phyloP scores from a whole-genome alignment of 2,113 vertebrate genomes.

The Scatophagus argus region DNA sequence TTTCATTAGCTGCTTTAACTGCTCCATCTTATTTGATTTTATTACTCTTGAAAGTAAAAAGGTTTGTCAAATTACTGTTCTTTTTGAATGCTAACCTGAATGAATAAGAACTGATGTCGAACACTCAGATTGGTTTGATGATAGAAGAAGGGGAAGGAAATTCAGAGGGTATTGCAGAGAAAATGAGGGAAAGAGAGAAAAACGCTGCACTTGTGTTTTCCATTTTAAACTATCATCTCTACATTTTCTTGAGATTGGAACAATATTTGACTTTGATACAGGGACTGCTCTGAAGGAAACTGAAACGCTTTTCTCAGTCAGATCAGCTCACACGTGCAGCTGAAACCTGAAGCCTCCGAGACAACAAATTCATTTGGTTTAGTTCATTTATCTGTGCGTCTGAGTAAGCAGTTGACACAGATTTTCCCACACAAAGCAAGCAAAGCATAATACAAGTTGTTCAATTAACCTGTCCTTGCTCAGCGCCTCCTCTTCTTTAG shows the following conservation, averaged over 20 bases:
- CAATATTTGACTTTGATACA: constrained; percentile 54
- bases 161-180: constrained; percentile 14
- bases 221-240: constrained; percentile 46
- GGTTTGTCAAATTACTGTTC: constrained; percentile 43
- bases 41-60: constrained; percentile 45
- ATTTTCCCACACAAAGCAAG: constrained; percentile 26
- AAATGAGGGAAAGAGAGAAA: constrained; percentile 18
- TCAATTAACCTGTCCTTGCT: constrained; percentile 40
- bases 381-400: constrained; percentile 45
- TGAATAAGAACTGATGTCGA: constrained; percentile 40
- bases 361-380: constrained; percentile 40
- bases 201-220: constrained; percentile 39
- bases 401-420: constrained; percentile 30
- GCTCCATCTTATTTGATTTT: constrained; percentile 26
- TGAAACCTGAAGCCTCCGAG: constrained; percentile 24
- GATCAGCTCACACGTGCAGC: constrained; percentile 8
- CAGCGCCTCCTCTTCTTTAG: background rate
- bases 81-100: constrained; percentile 40
- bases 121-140: constrained; percentile 43
- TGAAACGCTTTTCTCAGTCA: constrained; percentile 13
- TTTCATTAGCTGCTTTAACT: constrained; percentile 38
- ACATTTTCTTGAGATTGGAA: constrained; percentile 32
- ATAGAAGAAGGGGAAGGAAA: constrained; percentile 2
- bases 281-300: constrained; percentile 36
- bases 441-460: constrained; percentile 32